Evolutionary conservation across 2,888 invertebrate genomes (phyloP), one percentile per base, ranked within the genome.

Genomic region (Sarcophaga variegata): DNA sequence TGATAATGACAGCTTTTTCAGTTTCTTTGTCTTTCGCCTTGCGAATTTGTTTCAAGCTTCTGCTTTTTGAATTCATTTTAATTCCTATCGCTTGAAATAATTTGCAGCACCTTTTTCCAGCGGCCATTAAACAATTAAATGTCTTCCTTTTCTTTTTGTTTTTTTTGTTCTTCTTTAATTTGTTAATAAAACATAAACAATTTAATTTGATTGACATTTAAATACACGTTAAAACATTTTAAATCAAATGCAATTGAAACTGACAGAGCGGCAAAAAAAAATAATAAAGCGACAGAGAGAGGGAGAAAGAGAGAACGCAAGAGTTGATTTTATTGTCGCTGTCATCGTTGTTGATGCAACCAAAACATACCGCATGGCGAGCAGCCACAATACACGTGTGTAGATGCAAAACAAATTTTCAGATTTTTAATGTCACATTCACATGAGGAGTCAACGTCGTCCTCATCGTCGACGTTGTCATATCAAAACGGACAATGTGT

Each of bases 171-270:
- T 10, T 37, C 10, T 37, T 37, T 37, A 10, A 54, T 14, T 14
- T 14, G 54, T 54, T 14, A 80, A 80, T 74, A 62, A 64, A 81
- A 85, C 45, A 67, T 71, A 71, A 72, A 85, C 84, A 81, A 76
- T 76, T 85, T 85, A 67, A 77, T 77, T 77, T 80, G 80, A 85
- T 81, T 85, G 80, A 81, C 76, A 77, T 77, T 71, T 77, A 85
- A 76, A 76, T 66, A 80, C 54, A 76, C 60, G 66, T 54, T 20
- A 62, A 76, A 80, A 76, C 66, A 80, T 8, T 80, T 84, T 80
- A 84, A 84, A 84, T 84, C 76, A 85, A 71, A 85, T 47, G 49
- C 71, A 85, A 81, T 85, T 81, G 80, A 85, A 81, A 77, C 80
- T 76, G 80, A 85, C 80, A 85, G 67, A 83, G 37, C 37, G 10